Conservation (phyloP, 2,888 invertebrate species). For the Dione juno region DNA sequence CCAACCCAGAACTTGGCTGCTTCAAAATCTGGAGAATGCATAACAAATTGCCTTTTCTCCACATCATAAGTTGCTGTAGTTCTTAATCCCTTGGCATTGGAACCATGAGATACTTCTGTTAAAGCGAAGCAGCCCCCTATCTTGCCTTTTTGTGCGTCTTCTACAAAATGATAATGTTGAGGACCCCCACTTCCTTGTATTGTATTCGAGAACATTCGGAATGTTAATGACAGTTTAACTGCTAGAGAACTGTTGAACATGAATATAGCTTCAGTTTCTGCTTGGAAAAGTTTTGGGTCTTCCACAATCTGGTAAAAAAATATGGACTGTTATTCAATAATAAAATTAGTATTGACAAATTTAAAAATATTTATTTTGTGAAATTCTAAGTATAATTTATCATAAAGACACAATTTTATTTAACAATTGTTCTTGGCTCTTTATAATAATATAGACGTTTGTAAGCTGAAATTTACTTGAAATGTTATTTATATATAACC, state of each 20-base stretch:
- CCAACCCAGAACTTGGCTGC: slow-evolving; percentile 97
- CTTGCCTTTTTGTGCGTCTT: slow-evolving; percentile 63
- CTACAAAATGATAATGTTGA: slow-evolving; percentile 83
- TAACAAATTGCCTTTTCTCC: slow-evolving; percentile 88
- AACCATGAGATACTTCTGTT: slow-evolving; percentile 96
- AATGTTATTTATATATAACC: too few species aligned
- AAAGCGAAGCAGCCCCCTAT: slow-evolving; percentile 88
- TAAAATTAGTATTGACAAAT: too few species aligned
- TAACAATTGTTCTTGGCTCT: too few species aligned
- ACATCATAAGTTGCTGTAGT: slow-evolving; percentile 93
- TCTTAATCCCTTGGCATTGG: slow-evolving; percentile 93
- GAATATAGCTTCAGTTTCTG: slow-evolving; percentile 81
- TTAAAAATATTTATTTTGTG: too few species aligned
- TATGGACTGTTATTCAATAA: too few species aligned
- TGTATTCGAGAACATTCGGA: slow-evolving; percentile 86
- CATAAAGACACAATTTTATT: too few species aligned
- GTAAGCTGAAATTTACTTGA: too few species aligned
- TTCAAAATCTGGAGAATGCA: slow-evolving; percentile 94
- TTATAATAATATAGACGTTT: too few species aligned
- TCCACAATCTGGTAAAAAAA: slow-evolving; percentile 65
- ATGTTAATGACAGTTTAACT: slow-evolving; percentile 86
- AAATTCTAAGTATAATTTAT: too few species aligned
- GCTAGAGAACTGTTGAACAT: slow-evolving; percentile 85
- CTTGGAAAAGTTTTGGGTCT: slow-evolving; percentile 76
- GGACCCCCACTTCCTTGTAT: slow-evolving; percentile 86